phyloP scores from a whole-genome alignment of 2,797 vertebrate species.

The Picus viridis region DNA sequence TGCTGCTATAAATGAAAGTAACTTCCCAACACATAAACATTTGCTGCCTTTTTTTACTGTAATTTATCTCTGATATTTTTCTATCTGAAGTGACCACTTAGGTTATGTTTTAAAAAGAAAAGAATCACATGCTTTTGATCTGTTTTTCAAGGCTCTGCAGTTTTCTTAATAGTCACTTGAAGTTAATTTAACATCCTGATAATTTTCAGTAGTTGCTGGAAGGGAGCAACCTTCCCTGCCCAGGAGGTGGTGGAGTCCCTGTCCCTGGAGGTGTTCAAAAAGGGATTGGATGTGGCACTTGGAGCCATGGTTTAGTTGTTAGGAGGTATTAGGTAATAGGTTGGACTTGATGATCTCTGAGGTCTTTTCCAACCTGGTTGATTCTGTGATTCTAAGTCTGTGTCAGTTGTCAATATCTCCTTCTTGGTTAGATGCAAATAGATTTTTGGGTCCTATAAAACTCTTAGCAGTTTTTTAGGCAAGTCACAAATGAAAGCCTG shows the following conservation, averaged over 20 bases:
- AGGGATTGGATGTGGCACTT: no score
- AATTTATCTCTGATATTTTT: background rate
- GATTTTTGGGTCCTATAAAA: constrained; percentile 17
- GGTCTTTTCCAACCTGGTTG: no score
- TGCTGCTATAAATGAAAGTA: background rate
- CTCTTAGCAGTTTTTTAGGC: background rate
- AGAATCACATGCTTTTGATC: background rate
- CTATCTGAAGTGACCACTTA: background rate
- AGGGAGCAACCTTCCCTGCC: no score
- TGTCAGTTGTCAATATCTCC: background rate
- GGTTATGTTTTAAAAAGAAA: background rate
- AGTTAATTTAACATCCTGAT: background rate
- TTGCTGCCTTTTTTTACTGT: background rate
- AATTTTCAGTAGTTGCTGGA: background rate
- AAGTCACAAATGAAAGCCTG: constrained; percentile 7
- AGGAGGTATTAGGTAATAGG: no score
- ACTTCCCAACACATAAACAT: rapidly evolving
- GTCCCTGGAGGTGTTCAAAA: no score
- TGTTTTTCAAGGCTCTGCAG: background rate
- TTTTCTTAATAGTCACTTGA: background rate
- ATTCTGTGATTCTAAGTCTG: no score
- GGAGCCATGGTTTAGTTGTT: no score
- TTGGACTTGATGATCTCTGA: no score
- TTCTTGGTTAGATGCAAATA: background rate
- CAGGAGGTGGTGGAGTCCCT: no score